Percentiles rank a stretch among this genome's conserved stretches.
These are phyloP conservation scores for Phaethon lepturus DNA, from an alignment of 2,113 vertebrate species.

Conservation along the genomic window DNA sequence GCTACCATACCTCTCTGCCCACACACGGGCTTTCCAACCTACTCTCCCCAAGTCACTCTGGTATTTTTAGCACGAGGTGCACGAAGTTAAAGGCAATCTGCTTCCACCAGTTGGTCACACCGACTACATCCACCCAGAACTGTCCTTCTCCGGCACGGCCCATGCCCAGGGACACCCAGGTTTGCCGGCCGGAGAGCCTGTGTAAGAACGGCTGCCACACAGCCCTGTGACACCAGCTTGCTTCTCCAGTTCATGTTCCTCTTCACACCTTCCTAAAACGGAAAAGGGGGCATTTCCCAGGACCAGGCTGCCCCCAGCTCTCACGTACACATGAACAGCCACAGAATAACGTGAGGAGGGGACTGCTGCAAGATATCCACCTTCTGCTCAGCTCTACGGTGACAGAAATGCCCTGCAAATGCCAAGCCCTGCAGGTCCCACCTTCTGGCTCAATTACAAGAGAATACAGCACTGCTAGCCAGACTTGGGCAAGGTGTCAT, in stretches of 20 bases:
- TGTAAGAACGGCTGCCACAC: background rate
- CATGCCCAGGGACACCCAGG: background rate
- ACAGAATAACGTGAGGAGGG: background rate
- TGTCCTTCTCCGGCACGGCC: background rate
- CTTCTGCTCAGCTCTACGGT: background rate
- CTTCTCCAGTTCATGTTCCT: background rate
- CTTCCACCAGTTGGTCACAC: background rate
- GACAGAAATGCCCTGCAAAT: background rate
- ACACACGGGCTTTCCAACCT: conserved; percentile 1
- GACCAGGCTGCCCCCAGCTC: background rate
- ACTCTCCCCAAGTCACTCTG: background rate
- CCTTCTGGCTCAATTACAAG: background rate
- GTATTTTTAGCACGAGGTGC: background rate
- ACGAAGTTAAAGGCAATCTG: background rate
- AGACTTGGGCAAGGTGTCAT: background rate
- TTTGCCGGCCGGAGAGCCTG: background rate
- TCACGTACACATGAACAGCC: background rate
- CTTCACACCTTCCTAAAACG: background rate
- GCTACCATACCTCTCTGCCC: background rate
- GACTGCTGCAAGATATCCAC: background rate
- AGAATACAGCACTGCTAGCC: background rate
- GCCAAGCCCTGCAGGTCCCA: background rate
- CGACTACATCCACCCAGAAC: background rate
- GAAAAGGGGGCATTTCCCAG: background rate
- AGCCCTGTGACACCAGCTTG: background rate